Evolutionary conservation across 2,888 invertebrate species (phyloP), one percentile per base, ranked within the genome.

Genomic region (Spodoptera exigua): DNA sequence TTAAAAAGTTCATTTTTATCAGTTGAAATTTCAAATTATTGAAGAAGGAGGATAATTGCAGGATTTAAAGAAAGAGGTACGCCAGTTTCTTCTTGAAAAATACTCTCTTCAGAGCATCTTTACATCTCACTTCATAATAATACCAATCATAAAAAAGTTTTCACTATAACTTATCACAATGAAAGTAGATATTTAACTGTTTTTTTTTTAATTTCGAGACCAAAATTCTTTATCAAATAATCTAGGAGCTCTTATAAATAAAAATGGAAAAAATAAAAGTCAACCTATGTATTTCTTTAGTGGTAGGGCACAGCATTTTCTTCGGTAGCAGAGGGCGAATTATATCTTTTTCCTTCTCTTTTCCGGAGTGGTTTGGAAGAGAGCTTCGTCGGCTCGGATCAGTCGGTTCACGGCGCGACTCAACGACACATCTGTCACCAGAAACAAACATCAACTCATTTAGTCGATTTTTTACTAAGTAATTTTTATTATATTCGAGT

Each of bases 291-390:
- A 3, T 49, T 32, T 54, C 36, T 71, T 48, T 18, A 47, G 44
- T 44, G 44, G 52, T 32, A 36, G 52, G 54, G 52, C 65, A 70
- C 71, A 49, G 61, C 47, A 49, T 11, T 21, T 43, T 61, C 57
- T 49, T 41, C 18, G 13, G n/a, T 37, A n/a, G 49, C 13, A 47
- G 32, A 37, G 47, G 17, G 14, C 41, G 77, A 63, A 27, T 89
- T 92, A 92, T 72, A 93, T 93, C 82, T 93, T 93, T 89, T 94
- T 94, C 81, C 94, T 91, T 56, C 94, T 84, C 79, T 94, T 93
- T 82, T 94, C 93, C 4, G 94, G 94, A 53, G 94, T 94, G 1
- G 84, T 82, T 80, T 85, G 91, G 88, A 90, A 94, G 78, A 93
- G 81, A 13, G 88, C 92, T 46, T 94, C 93, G 81, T 94, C 94